Percentiles rank a stretch among this genome's conserved stretches.
Conservation (phyloP, 2,888 invertebrate genomes). For the Lasioglossum leucozonium region DNA sequence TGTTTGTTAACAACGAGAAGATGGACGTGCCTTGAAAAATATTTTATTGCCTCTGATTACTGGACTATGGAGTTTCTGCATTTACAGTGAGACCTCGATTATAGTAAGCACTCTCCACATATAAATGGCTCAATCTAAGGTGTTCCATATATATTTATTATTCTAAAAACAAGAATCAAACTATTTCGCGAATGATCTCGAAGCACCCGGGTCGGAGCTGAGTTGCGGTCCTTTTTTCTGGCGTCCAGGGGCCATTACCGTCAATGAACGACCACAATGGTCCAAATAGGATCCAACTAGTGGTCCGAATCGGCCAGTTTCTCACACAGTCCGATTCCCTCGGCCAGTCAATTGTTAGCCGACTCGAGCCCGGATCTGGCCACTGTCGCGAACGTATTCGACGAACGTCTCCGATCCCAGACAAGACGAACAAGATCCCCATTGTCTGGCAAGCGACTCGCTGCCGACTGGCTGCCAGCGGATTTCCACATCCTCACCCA, state of each 20-base stretch:
- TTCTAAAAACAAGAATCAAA: too few relatives aligned
- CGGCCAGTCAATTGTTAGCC: neutral
- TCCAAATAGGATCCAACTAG: neutral
- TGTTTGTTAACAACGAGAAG: neutral
- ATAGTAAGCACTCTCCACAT: neutral
- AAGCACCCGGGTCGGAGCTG: too few relatives aligned
- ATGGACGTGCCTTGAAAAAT: too few relatives aligned
- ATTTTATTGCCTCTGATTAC: too few relatives aligned
- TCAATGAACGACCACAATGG: neutral
- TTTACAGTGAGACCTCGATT: too few relatives aligned
- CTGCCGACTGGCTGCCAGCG: conserved; percentile 1
- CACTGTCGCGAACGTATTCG: conserved; percentile 26
- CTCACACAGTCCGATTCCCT: neutral
- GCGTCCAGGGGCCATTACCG: neutral
- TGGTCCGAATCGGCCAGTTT: neutral
- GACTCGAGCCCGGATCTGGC: neutral
- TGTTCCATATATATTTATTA: neutral
- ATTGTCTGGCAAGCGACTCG: conserved; percentile 26
- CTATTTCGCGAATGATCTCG: too few relatives aligned
- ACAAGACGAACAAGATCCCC: conserved; percentile 23
- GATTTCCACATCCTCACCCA: conserved; percentile 38
- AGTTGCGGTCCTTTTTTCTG: neutral
- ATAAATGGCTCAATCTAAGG: neutral
- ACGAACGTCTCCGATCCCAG: neutral
- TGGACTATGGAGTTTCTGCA: too few relatives aligned